A percentile compares a stretch with the other conserved stretches of the same genome.
These are phyloP conservation scores for Panurus biarmicus DNA, from an alignment of 2,113 vertebrate genomes.

Conservation along the genomic window DNA sequence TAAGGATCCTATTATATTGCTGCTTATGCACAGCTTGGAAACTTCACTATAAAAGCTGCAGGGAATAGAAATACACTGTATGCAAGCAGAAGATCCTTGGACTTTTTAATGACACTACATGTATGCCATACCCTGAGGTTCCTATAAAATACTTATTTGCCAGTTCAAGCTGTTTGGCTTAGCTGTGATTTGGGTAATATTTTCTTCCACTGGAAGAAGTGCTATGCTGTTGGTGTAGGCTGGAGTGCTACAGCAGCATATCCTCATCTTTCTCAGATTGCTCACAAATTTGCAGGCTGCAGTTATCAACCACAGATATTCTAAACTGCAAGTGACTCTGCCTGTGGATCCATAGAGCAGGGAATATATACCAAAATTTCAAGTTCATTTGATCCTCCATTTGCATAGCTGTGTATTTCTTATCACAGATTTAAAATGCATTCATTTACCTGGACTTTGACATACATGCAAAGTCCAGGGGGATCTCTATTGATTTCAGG, in stretches of 20 bases:
- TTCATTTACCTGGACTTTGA: not conserved
- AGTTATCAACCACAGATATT: not conserved
- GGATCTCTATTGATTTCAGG: not conserved
- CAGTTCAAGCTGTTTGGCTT: conserved; percentile 10
- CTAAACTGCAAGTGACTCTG: not conserved
- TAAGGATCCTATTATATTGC: not conserved
- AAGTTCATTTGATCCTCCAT: not conserved
- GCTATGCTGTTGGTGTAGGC: not conserved
- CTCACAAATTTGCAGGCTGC: not conserved
- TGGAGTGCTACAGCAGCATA: not conserved
- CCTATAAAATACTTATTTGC: not conserved
- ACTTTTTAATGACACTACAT: not conserved
- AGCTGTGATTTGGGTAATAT: not conserved
- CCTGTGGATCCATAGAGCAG: not conserved
- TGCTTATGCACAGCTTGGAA: conserved; percentile 3
- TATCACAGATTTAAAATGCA: not conserved
- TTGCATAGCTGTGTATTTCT: not conserved
- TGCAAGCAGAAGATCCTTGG: not conserved
- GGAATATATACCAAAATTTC: not conserved
- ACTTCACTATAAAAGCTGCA: not conserved
- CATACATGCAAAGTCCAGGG: not conserved
- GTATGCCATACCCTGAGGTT: not conserved
- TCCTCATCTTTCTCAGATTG: not conserved
- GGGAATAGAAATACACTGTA: not conserved
- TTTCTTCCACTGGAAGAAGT: not conserved